Percentiles rank a stretch among this genome's conserved stretches.
Conservation (phyloP, 2,113 vertebrate genomes). For the Myocastor coypus region DNA sequence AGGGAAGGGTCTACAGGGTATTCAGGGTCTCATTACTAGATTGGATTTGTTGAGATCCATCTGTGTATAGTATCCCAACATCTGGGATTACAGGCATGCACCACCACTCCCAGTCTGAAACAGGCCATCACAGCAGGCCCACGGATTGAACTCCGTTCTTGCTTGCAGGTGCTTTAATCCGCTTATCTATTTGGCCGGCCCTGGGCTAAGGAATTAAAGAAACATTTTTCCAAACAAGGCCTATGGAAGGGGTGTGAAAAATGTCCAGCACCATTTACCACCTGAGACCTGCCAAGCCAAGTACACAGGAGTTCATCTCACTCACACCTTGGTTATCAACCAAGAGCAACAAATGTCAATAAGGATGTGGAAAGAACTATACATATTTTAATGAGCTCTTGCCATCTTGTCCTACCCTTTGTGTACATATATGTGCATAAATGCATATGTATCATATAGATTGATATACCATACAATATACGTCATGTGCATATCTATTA, state of each 20-base stretch:
- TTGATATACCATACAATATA: not conserved
- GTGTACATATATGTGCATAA: not conserved
- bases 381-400: conserved; percentile 86
- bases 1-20: no score
- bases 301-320: not conserved
- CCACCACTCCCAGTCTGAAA: no score
- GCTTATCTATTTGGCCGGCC: no score
- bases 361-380: conserved; percentile 64
- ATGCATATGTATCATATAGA: not conserved
- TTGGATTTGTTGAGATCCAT: no score
- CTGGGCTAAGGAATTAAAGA: not conserved
- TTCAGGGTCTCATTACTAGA: no score
- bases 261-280: not conserved
- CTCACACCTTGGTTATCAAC: not conserved
- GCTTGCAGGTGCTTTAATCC: no score
- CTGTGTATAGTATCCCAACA: no score
- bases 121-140: no score
- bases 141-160: no score
- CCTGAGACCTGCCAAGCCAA: not conserved
- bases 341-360: not conserved
- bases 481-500: not conserved
- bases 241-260: not conserved
- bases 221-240: not conserved
- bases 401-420: conserved; percentile 67
- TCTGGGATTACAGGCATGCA: no score